Evolutionary conservation across 2,797 vertebrate species (phyloP).

Genomic region (Stomatorhinus walkeri): DNA sequence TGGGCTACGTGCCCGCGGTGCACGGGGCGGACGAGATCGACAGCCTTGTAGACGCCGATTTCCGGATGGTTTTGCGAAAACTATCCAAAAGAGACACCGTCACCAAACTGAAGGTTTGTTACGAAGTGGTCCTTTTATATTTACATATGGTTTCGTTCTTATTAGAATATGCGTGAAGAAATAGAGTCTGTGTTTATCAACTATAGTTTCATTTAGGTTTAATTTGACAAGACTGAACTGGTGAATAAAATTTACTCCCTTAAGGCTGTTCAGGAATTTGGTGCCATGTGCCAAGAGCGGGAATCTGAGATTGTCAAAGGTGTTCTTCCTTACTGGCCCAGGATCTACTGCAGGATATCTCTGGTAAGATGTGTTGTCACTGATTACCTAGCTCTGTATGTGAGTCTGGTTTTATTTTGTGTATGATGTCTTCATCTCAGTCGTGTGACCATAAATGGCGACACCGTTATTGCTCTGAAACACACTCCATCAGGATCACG

Average conservation of each 20-base stretch:
- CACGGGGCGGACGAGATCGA: conserved; percentile 94
- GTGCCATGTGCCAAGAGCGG: conserved; percentile 85
- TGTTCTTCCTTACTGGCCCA: conserved; percentile 93
- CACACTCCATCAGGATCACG: conserved; percentile 71
- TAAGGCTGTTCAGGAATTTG: conserved; percentile 96
- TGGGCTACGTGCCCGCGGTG: conserved; percentile 86
- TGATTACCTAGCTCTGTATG: not conserved
- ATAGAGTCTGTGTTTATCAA: not conserved
- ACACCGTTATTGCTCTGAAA: not conserved
- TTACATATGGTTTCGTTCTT: not conserved
- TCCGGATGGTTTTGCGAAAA: conserved; percentile 89
- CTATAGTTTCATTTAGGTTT: not conserved
- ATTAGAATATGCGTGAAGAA: not conserved
- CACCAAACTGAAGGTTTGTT: conserved; percentile 81
- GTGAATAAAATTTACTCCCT: conserved; percentile 19
- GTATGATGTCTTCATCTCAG: not conserved
- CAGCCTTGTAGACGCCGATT: conserved; percentile 88
- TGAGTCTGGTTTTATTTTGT: not conserved
- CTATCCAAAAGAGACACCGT: conserved; percentile 87
- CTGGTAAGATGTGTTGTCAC: conserved; percentile 60
- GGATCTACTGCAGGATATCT: conserved; percentile 94
- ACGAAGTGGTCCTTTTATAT: not conserved
- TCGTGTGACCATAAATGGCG: not conserved
- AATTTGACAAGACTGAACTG: not conserved
- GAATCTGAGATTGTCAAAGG: conserved; percentile 85